Percentiles rank a stretch among this genome's conserved stretches.
phyloP scores from a whole-genome alignment of 2,797 vertebrate species.

The Bovichtus diacanthus region DNA sequence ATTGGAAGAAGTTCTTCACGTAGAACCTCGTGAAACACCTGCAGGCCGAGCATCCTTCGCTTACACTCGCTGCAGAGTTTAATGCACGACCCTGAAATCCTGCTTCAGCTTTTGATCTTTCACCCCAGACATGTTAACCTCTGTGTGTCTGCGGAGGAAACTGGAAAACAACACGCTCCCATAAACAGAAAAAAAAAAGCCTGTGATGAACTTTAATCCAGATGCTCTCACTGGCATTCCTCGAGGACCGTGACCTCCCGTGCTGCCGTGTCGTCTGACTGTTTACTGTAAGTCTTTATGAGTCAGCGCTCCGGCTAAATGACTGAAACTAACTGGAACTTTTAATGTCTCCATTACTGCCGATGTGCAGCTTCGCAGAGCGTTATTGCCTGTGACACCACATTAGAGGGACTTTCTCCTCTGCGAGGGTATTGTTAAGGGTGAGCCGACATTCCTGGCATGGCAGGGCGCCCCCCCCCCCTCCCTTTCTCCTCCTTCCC shows the following conservation, averaged over 20 bases:
- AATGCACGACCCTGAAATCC: constrained; percentile 31
- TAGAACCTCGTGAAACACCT: background rate
- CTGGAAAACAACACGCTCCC: constrained; percentile 10
- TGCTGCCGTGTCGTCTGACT: constrained; percentile 5
- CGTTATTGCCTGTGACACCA: background rate
- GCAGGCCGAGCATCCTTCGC: background rate
- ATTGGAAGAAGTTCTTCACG: background rate
- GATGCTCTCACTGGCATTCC: background rate
- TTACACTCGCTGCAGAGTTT: background rate
- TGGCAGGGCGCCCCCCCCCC: constrained; percentile 39
- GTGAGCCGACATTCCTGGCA: constrained; percentile 69
- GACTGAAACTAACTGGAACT: constrained; percentile 6
- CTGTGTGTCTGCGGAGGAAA: constrained; percentile 1
- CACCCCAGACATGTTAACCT: constrained; percentile 22
- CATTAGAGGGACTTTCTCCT: constrained; percentile 10
- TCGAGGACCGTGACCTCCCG: constrained; percentile 25
- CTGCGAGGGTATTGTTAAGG: constrained; percentile 34
- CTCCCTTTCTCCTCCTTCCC: background rate
- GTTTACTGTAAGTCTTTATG: constrained; percentile 37
- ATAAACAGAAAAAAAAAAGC: constrained; percentile 10
- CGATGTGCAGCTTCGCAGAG: constrained; percentile 4
- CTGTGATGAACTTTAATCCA: constrained; percentile 35
- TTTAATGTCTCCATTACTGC: background rate
- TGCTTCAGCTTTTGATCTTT: constrained; percentile 32
- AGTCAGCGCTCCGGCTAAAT: constrained; percentile 47